Percentiles rank a stretch among this genome's conserved stretches.
Evolutionary conservation across 2,113 vertebrate species (phyloP).

Genomic region (Indri indri): DNA sequence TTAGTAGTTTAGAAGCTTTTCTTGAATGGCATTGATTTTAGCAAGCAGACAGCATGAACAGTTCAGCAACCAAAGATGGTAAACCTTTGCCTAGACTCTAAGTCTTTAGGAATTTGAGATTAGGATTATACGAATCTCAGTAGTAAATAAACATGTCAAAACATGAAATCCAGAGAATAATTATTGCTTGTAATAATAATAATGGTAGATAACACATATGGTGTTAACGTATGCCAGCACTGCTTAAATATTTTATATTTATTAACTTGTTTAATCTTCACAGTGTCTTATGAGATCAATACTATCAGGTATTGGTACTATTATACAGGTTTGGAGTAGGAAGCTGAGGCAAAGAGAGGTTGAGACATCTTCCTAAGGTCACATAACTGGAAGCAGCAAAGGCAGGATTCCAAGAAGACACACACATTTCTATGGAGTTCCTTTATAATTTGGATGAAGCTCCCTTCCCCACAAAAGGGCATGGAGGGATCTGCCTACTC

Average conservation of each 20-base stretch:
- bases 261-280: not conserved
- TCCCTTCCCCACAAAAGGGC: accelerated
- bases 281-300: not conserved
- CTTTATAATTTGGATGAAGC: not conserved
- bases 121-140: not conserved
- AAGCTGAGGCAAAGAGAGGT: not conserved
- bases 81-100: not conserved
- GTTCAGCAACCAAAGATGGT: not conserved
- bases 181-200: not conserved
- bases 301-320: not conserved
- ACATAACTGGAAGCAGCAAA: not conserved
- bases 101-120: not conserved
- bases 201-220: not conserved
- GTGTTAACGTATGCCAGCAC: not conserved
- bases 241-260: not conserved
- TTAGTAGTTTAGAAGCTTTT: not conserved
- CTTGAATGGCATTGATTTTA: not conserved
- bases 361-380: not conserved
- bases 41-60: not conserved
- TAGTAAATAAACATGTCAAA: not conserved
- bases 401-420: not conserved
- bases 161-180: not conserved
- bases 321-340: not conserved
- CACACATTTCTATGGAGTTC: not conserved
- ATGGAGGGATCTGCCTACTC: not conserved